Evolutionary conservation across 2,797 vertebrate species (phyloP).

Genomic region (Macroramphosus scolopax): DNA sequence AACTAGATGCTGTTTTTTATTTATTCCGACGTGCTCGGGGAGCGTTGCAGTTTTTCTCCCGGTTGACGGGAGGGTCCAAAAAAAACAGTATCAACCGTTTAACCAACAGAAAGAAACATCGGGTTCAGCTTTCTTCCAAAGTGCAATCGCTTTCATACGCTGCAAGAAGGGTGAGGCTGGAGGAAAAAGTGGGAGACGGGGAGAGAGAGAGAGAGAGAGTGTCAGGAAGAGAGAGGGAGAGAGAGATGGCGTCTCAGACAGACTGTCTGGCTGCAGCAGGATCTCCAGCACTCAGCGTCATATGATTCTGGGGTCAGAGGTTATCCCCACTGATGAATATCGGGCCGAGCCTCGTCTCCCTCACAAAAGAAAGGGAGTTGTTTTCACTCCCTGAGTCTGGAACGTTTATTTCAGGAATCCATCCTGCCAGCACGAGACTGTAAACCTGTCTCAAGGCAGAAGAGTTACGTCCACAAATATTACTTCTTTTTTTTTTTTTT

Average conservation of each 20-base stretch:
- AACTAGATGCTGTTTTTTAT: no score
- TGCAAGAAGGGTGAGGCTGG: conserved; percentile 25
- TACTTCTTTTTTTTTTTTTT: conserved; percentile 48
- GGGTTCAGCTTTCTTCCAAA: background rate
- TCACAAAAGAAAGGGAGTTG: conserved; percentile 73
- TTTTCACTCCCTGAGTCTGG: conserved; percentile 78
- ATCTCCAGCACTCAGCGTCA: conserved; percentile 82
- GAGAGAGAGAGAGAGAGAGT: conserved; percentile 38
- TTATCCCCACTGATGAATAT: conserved; percentile 85
- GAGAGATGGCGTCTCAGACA: conserved; percentile 78
- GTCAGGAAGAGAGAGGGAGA: conserved; percentile 50
- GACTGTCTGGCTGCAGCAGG: conserved; percentile 84
- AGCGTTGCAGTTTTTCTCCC: no score
- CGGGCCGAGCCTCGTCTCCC: conserved; percentile 68
- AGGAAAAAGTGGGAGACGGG: conserved; percentile 36
- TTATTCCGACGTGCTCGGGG: no score
- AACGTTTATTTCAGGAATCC: conserved; percentile 82
- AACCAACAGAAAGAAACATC: no score
- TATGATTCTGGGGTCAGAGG: conserved; percentile 82
- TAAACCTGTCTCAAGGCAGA: conserved; percentile 77
- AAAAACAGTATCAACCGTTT: no score
- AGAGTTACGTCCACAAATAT: conserved; percentile 78
- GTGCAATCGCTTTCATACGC: conserved; percentile 8
- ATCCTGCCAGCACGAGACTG: conserved; percentile 76
- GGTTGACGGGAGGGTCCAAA: no score